A percentile compares a stretch with the other conserved stretches of the same genome.
Conservation (phyloP, 2,797 vertebrate genomes). For the Ciconia nigra region DNA sequence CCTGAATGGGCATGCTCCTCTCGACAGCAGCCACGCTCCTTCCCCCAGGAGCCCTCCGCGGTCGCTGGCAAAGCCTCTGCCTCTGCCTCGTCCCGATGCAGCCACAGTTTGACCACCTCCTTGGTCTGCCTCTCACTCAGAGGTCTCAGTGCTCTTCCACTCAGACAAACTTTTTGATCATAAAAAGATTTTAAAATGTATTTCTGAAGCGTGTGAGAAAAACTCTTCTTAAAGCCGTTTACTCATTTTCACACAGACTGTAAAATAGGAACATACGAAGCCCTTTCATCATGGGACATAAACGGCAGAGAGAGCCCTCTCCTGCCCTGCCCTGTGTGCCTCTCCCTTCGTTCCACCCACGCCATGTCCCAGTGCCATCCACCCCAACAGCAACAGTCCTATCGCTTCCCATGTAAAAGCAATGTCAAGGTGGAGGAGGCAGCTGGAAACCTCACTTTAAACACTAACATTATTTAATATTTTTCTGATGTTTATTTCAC, state of each 20-base stretch:
- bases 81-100: not conserved
- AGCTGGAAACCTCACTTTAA: not conserved
- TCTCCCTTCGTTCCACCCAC: not conserved
- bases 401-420: not conserved
- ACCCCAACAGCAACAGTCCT: not conserved
- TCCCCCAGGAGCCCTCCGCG: not conserved
- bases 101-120: not conserved
- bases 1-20: not conserved
- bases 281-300: not conserved
- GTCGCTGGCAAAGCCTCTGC: not conserved
- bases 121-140: not conserved
- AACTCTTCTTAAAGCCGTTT: not conserved
- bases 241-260: not conserved
- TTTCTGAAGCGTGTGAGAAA: not conserved
- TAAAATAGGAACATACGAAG: not conserved
- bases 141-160: not conserved
- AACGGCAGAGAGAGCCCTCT: not conserved
- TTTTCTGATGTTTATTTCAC: not conserved
- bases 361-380: not conserved
- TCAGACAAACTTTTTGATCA: not conserved
- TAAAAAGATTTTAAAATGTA: not conserved
- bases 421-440: not conserved
- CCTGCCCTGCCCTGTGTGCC: not conserved
- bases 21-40: fast-evolving
- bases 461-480: not conserved